A percentile compares a stretch with the other conserved stretches of the same genome.
These are phyloP conservation scores for Orthonychiurus folsomi DNA, from an alignment of 2,888 invertebrate species.

Conservation along the genomic window DNA sequence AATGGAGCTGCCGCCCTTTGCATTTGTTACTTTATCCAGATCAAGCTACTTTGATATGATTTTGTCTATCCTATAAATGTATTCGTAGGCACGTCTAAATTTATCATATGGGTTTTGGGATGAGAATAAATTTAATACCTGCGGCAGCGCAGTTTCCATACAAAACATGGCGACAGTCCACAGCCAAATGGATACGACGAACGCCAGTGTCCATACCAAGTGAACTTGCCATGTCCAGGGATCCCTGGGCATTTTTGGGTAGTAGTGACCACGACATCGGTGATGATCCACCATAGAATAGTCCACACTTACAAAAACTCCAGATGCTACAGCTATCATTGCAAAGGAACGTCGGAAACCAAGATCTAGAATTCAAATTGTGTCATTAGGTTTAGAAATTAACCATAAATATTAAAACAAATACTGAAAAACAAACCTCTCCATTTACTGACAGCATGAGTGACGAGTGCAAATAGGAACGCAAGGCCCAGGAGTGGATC, in stretches of 20 bases:
- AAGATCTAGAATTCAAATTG: constrained; percentile 23
- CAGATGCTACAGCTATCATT: constrained; percentile 24
- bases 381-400: too few species aligned
- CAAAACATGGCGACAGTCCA: constrained; percentile 33
- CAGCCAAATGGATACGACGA: constrained; percentile 31
- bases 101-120: too few species aligned
- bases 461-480: constrained; percentile 46
- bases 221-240: constrained; percentile 50
- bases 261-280: constrained; percentile 50
- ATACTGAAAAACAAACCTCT: constrained; percentile 18
- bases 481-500: constrained; percentile 55
- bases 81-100: too few species aligned
- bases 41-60: too few species aligned
- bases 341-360: constrained; percentile 28
- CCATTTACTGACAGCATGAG: constrained; percentile 30
- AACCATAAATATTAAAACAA: background rate
- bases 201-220: constrained; percentile 52
- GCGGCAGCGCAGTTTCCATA: constrained; percentile 26
- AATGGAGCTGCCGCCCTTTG: too few species aligned
- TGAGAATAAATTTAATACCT: too few species aligned
- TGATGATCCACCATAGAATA: constrained; percentile 56
- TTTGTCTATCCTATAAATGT: too few species aligned
- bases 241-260: constrained; percentile 45
- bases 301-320: constrained; percentile 54
- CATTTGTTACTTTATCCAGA: too few species aligned